Evolutionary conservation across 2,888 invertebrate species (phyloP), one percentile per base, ranked within the genome.

Genomic region (Acanthococcus lagerstroemiae): DNA sequence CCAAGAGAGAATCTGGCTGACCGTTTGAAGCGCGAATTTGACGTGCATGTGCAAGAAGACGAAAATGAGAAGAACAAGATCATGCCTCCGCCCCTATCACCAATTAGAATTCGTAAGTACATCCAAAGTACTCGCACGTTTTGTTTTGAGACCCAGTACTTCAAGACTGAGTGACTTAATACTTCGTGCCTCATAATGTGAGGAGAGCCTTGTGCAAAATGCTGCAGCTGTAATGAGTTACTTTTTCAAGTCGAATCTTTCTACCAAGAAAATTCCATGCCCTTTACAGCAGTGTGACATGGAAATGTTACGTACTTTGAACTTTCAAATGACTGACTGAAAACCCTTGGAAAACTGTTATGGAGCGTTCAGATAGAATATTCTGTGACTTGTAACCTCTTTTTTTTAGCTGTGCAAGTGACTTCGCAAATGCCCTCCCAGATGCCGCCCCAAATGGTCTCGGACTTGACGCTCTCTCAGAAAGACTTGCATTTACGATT

Each of bases 1-100:
- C 90, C 91, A 74, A 83, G 93, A 70, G 93, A 93, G 78, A 90
- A 88, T 78, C 83, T 93, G 65, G 89, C 89, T 71, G 87, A 90
- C 74, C 82, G 95, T 71, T 80, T 94, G 70, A 84, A 87, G 72
- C 82, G 88, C 69, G 90, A 88, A 75, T 90, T 90, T 77, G 90
- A 90, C 30, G 79, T 87, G 65, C 83, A 85, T 69, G 76, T 86
- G 68, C 81, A 83, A 22, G 83, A 86, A 67, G 86, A 86, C 74
- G 66, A 66, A 50, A 30, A 21, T 1, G 56, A 56, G 22, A 66
- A 56, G 17, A 56, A 56, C 22, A 46, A 44, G 48, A 50, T 17
- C 19, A 50, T 48, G 48, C 50, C 56, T 2, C 46, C 48, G 15
- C 46, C 66, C 15, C 26, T 57, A 22, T 66, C 66, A 9, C 66